Evolutionary conservation across 2,113 vertebrate species (phyloP), one percentile per base, ranked within the genome.

Genomic region (Hippoglossus stenolepis): DNA sequence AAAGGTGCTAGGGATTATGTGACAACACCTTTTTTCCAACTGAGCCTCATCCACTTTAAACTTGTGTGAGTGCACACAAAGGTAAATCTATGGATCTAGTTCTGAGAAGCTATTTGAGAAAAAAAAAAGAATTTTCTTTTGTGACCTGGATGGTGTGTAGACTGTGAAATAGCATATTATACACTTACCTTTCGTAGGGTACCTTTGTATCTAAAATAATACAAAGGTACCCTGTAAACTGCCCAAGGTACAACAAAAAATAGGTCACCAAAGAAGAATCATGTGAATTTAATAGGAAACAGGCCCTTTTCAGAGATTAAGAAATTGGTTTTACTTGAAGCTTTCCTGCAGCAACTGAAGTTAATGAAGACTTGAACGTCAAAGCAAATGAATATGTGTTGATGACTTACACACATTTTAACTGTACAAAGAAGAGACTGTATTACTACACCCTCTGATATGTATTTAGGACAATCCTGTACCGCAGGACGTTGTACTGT

Each of bases 121-220:
- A 43, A 24, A 24, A 24, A 24, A 24, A 24, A 24, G n/a, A n/a
- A n/a, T n/a, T n/a, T n/a, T n/a, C n/a, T n/a, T n/a, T n/a, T 43
- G 11, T 43, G 40, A 43, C 40, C 40, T 43, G 40, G 40, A 43
- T 43, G 40, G 40, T 43, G 40, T 13, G 18, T 23, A 18, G 53
- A 75, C 31, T 83, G 70, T 49, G 63, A 65, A 74, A 38, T 17
- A 20, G 1, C 4, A 62, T 7, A 31, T 28, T 26, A 11, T 23
- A 56, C 53, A 12, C n/a, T 2, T 56, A 23, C 21, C n/a, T 56
- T 18, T 7, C 7, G 5, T 31, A 31, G 31, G 45, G 45, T 49
- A n/a, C 51, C 18, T 54, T 54, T 54, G 51, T 54, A 21, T 54
- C 20, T 20, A 21, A n/a, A 54, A 54, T 54, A 11, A 54, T 54